Evolutionary conservation across 2,888 invertebrate genomes (phyloP).

Genomic region (Drosophila barbarae): DNA sequence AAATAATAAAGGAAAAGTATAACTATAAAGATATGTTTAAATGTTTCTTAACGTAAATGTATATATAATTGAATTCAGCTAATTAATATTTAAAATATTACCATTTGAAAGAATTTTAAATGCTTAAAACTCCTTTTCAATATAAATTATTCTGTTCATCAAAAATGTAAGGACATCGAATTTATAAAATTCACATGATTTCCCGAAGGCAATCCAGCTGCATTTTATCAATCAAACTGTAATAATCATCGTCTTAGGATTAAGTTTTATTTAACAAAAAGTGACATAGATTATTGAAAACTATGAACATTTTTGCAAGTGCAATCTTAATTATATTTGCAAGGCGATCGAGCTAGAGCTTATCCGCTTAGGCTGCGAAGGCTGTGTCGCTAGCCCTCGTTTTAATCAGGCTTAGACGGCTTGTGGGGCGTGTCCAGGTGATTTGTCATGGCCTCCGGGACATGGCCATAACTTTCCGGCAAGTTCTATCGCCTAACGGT

Average conservation of each 20-base stretch:
- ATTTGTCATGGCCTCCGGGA: constrained; percentile 28
- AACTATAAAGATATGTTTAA: too few species aligned
- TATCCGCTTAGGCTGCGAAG: constrained; percentile 38
- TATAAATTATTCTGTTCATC: background rate
- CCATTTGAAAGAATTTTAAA: too few species aligned
- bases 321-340: constrained; percentile 13
- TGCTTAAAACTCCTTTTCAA: background rate
- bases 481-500: constrained; percentile 49
- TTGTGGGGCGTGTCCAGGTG: constrained; percentile 44
- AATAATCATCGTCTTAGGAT: background rate
- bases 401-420: constrained; percentile 25
- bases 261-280: background rate
- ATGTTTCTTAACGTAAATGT: too few species aligned
- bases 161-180: background rate
- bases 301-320: constrained; percentile 17
- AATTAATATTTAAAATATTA: background rate
- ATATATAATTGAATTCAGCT: background rate
- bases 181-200: background rate
- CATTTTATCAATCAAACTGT: background rate
- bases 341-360: constrained; percentile 37
- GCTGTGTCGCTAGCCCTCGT: constrained; percentile 35
- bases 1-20: too few species aligned
- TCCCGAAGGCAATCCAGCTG: background rate
- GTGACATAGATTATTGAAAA: background rate
- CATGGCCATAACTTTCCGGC: constrained; percentile 30